A percentile compares a stretch with the other conserved stretches of the same genome.
These are phyloP conservation scores for Nemoura dubitans DNA, from an alignment of 2,888 invertebrate species.

Conservation along the genomic window DNA sequence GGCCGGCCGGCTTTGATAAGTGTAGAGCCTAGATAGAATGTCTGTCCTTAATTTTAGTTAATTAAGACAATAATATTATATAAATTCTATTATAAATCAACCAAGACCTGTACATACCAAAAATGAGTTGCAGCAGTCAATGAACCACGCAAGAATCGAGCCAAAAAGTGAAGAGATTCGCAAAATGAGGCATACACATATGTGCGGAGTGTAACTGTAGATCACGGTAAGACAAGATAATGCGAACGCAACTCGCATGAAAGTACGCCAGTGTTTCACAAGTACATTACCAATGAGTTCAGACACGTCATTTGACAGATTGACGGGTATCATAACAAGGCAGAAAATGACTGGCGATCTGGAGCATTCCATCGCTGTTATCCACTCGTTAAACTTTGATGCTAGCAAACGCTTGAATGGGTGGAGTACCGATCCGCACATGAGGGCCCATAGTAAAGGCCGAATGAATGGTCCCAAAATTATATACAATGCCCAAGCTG, in stretches of 20 bases:
- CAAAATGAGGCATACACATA: conserved; percentile 69
- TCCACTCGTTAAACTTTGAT: conserved; percentile 80
- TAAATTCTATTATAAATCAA: no score
- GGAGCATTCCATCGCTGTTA: conserved; percentile 72
- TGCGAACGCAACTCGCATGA: conserved; percentile 61
- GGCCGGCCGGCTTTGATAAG: no score
- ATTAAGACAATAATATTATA: no score
- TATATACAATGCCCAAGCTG: conserved; percentile 80
- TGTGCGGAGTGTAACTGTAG: conserved; percentile 77
- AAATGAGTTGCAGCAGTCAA: conserved; percentile 57
- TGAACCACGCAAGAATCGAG: conserved; percentile 57
- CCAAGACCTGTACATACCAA: no score
- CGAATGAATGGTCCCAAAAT: conserved; percentile 92
- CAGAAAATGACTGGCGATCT: conserved; percentile 72
- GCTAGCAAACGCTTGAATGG: conserved; percentile 89
- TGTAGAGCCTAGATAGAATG: no score
- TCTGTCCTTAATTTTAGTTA: no score
- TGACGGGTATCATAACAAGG: conserved; percentile 74
- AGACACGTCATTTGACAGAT: conserved; percentile 78
- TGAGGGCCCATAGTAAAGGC: conserved; percentile 93
- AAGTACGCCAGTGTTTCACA: conserved; percentile 71
- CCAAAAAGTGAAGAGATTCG: conserved; percentile 56
- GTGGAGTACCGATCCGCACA: conserved; percentile 97
- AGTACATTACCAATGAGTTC: conserved; percentile 78
- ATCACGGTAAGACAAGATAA: conserved; percentile 67